Conservation (phyloP, 2,888 invertebrate genomes). For the Nemurella pictetii region DNA sequence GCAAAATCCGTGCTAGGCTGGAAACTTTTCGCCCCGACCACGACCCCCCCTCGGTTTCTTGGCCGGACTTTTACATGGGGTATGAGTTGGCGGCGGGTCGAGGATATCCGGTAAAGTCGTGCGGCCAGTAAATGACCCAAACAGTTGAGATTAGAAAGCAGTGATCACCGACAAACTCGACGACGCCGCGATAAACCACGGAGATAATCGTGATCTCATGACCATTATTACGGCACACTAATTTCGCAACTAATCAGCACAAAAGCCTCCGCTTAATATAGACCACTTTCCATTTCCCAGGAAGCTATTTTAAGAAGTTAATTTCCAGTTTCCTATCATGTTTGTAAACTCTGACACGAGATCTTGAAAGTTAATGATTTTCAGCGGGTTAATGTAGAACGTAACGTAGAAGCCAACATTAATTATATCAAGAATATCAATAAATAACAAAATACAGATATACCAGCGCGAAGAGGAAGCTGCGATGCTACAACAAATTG, state of each 20-base stretch:
- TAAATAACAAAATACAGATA: not conserved
- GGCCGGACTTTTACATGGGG: not conserved
- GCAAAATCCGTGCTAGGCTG: not conserved
- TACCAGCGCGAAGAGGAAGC: not conserved
- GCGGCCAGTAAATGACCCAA: not conserved
- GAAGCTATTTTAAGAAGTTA: not conserved
- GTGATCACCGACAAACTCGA: not conserved
- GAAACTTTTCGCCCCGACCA: not conserved
- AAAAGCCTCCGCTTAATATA: not conserved
- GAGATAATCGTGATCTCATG: not conserved
- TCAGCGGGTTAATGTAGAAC: not conserved
- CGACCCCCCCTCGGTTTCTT: no score
- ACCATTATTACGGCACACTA: not conserved
- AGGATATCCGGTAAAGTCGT: not conserved
- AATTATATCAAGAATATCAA: not conserved
- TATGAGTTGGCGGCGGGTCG: not conserved
- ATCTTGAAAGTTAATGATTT: not conserved
- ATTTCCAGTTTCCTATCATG: not conserved
- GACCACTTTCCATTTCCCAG: not conserved
- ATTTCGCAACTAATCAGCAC: not conserved
- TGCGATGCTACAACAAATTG: not conserved
- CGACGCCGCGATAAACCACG: not conserved
- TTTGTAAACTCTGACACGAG: not conserved
- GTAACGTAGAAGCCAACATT: not conserved
- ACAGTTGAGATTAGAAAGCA: not conserved